These are phyloP conservation scores for Rhincodon typus DNA, from an alignment of 2,797 vertebrate species.

Conservation along the genomic window DNA sequence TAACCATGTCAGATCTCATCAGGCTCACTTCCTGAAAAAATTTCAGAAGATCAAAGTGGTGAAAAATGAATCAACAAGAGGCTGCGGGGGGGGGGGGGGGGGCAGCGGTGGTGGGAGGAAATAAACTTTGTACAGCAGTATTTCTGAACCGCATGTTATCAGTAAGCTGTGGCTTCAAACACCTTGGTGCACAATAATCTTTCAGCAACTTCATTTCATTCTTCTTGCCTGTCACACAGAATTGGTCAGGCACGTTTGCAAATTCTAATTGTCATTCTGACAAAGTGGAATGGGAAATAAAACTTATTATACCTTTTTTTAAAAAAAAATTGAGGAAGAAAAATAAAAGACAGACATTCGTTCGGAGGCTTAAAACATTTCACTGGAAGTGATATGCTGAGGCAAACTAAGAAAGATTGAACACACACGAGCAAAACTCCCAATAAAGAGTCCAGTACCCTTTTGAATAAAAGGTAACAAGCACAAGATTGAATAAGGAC, in stretches of 20 bases:
- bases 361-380: background rate
- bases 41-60: background rate
- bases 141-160: background rate
- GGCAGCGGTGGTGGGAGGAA: background rate
- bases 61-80: background rate
- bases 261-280: background rate
- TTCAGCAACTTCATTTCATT: background rate
- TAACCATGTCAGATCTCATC: background rate
- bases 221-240: background rate
- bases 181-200: background rate
- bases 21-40: background rate
- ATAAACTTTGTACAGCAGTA: background rate
- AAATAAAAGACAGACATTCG: too few species aligned
- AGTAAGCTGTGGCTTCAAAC: background rate
- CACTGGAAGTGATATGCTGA: background rate
- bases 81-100: too few species aligned
- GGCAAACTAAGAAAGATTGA: background rate
- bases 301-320: background rate
- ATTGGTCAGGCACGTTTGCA: background rate
- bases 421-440: background rate
- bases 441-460: background rate
- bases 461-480: background rate
- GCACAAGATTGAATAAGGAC: too few species aligned
- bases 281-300: background rate
- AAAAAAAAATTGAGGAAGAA: background rate